Percentiles rank a stretch among this genome's conserved stretches.
Evolutionary conservation across 2,113 vertebrate species (phyloP).

Genomic region (Amphiprion ocellaris): DNA sequence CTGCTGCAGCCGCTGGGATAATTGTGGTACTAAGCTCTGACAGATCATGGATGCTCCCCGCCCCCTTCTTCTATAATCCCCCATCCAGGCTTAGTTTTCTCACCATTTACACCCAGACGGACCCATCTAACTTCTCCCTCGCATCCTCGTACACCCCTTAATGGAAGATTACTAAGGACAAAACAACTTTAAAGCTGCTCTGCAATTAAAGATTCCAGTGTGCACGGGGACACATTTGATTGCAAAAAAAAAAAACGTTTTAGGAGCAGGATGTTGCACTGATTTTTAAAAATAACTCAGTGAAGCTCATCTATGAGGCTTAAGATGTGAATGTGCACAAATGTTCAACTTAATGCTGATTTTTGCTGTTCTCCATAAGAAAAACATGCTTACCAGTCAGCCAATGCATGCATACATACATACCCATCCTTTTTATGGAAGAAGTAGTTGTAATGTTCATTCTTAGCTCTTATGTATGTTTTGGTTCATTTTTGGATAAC

Average conservation of each 20-base stretch:
- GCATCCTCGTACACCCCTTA: constrained; percentile 26
- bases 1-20: constrained; percentile 83
- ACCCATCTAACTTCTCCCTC: constrained; percentile 38
- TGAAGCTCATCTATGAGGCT: too few species aligned
- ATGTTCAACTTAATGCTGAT: too few species aligned
- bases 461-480: too few species aligned
- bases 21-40: constrained; percentile 87
- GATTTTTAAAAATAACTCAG: too few species aligned
- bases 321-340: too few species aligned
- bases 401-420: too few species aligned
- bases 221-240: neutral
- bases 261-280: neutral
- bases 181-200: constrained; percentile 11
- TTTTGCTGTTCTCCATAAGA: too few species aligned
- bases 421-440: too few species aligned
- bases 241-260: neutral
- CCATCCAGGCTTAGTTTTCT: constrained; percentile 69
- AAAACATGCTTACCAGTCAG: too few species aligned
- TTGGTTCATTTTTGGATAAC: too few species aligned
- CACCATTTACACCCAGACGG: constrained; percentile 62
- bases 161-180: constrained; percentile 31
- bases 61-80: constrained; percentile 75
- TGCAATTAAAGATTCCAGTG: constrained; percentile 10
- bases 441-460: too few species aligned
- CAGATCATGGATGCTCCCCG: constrained; percentile 76